Percentiles rank a stretch among this genome's conserved stretches.
Conservation (phyloP, 2,113 vertebrate species). For the Etia nguti region DNA sequence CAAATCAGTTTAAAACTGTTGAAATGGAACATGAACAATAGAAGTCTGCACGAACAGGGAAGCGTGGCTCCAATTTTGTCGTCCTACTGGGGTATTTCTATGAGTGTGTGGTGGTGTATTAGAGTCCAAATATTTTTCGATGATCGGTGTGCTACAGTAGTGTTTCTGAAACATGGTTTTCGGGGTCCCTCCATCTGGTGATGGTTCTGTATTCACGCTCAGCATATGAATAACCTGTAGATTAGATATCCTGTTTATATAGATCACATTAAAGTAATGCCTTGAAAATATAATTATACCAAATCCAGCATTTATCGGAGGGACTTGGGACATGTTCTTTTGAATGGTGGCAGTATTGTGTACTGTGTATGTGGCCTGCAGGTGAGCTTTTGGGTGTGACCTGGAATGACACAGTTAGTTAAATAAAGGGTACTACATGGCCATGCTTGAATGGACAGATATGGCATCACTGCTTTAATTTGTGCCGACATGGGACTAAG, state of each 20-base stretch:
- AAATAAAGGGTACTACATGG: background rate
- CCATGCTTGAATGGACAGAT: conserved; percentile 41
- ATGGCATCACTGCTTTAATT: background rate
- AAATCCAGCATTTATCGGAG: conserved; percentile 52
- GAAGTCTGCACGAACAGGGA: background rate
- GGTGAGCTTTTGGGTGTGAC: background rate
- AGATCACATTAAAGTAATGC: conserved; percentile 45
- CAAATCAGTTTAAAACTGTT: background rate
- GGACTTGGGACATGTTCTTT: conserved; percentile 13
- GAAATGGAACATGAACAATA: background rate
- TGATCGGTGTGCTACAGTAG: conserved; percentile 44
- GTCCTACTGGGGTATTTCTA: conserved; percentile 19
- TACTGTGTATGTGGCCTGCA: conserved; percentile 15
- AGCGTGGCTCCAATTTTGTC: conserved; percentile 10
- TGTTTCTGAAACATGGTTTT: conserved; percentile 46
- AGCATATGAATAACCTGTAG: conserved; percentile 42
- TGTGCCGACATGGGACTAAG: background rate
- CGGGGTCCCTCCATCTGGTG: conserved; percentile 35
- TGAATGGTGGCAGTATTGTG: background rate
- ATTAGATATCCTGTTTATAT: conserved; percentile 44
- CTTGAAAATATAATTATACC: conserved; percentile 43
- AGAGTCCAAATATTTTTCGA: conserved; percentile 54
- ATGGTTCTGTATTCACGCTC: conserved; percentile 41
- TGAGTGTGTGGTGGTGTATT: conserved; percentile 38
- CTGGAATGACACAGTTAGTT: background rate